Evolutionary conservation across 2,113 vertebrate genomes (phyloP), one percentile per base, ranked within the genome.

Genomic region (Actenoides hombroni): DNA sequence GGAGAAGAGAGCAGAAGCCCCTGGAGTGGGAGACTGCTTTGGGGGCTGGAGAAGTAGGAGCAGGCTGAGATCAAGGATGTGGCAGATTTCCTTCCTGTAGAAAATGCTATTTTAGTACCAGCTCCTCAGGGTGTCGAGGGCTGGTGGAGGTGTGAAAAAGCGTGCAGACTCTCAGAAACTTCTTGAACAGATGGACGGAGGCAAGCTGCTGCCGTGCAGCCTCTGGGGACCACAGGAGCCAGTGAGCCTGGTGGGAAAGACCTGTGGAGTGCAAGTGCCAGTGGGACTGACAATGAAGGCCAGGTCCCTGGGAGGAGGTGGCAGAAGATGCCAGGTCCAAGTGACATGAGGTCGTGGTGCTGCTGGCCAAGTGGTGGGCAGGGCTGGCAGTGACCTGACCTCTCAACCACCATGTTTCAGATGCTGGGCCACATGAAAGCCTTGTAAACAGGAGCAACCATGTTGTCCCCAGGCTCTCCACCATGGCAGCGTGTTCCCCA

Each of bases 351-450:
- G 20, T 64, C 6, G 2, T 1, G 0, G 51, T 39, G 48, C 24
- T 61, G 53, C 75, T 8, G 10, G 33, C 53, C 3, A 8, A 70
- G 51, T 9, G 3, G 37, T 3, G 8, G 60, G 37, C 54, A 90
- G 42, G 64, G 37, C 78, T 73, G 76, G 73, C 49, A 35, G 68
- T 5, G 14, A 20, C 53, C 48, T 21, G 54, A 40, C 31, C 57
- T 74, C 54, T 69, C 84, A 37, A 13, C 51, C 53, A 3, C 12
- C 0, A 0, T 0, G 0, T 86, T 86, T 51, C 1, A 0, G 40
- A 37, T 26, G 25, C 94, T 26, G 4, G 54, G 44, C 44, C 79
- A 15, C 59, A 10, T 0, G 2, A 33, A 49, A 73, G 35, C 57
- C 84, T 10, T 60, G 74, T 70, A 28, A 82, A 59, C 33, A 80